Percentiles rank a stretch among this genome's conserved stretches.
These are phyloP conservation scores for Thymelicus acteon DNA, from an alignment of 2,888 invertebrate species.

Conservation along the genomic window DNA sequence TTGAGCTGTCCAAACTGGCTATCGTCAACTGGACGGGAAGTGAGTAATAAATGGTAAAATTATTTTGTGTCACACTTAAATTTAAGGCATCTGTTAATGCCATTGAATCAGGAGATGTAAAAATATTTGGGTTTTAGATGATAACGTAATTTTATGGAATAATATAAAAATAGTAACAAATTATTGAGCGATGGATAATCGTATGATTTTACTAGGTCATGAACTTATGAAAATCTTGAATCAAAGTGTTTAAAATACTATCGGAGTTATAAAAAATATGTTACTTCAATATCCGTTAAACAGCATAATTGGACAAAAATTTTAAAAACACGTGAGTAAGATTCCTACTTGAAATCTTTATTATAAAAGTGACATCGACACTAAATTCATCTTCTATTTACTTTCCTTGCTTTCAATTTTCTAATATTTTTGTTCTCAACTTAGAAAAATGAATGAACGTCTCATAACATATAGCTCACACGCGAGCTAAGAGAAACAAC, in stretches of 20 bases:
- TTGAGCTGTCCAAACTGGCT: constrained; percentile 61
- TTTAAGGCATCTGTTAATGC: constrained; percentile 1
- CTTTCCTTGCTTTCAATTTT: constrained; percentile 9
- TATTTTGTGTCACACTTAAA: constrained; percentile 38
- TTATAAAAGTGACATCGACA: neutral
- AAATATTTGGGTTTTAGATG: too few relatives aligned
- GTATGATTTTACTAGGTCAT: too few relatives aligned
- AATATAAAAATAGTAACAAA: too few relatives aligned
- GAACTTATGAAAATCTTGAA: too few relatives aligned
- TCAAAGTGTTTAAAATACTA: too few relatives aligned
- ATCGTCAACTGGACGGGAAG: constrained; percentile 61
- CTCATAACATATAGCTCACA: constrained; percentile 44
- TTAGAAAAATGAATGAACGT: constrained; percentile 33
- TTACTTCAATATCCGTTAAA: too few relatives aligned
- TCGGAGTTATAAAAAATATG: too few relatives aligned
- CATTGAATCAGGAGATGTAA: neutral
- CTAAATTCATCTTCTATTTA: constrained; percentile 11
- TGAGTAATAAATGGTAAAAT: constrained; percentile 54
- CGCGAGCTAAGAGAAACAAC: constrained; percentile 63
- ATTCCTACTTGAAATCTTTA: neutral
- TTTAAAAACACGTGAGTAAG: neutral
- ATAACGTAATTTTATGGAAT: too few relatives aligned
- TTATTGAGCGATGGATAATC: too few relatives aligned
- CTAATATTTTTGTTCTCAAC: constrained; percentile 24
- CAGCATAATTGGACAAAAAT: neutral